Base-by-base conservation (phyloP, 2,888 invertebrate species). In the Netelia fuscicornis region DNA sequence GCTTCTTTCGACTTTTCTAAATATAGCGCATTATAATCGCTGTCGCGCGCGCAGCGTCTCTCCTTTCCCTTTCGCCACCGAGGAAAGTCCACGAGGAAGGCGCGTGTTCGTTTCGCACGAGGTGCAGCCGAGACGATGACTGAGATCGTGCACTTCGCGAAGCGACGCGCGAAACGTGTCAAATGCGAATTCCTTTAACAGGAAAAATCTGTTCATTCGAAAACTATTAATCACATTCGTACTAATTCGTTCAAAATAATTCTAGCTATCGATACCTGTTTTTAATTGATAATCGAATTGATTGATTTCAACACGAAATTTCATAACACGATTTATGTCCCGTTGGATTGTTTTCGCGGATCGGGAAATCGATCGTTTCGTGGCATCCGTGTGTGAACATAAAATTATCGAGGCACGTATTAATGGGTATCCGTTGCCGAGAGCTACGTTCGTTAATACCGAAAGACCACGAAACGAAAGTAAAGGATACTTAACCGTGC, bases 11-110 rank as follows among this genome's bases (percentile, higher is more conserved):
- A 71, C 75, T 74, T 78, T 65, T 78, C 52, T 62, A 37, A 37
- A 37, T 37, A 67, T 30, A 44, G 72, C 13, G 74, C 58, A 60
- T 60, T 62, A 74, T 62, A 64, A 37, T 48, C 60, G 44, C 37
- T 64, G 11, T n/a, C 58, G 30, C 67, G 17, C 44, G 60, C 25
- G 56, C 71, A 37, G 62, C 58, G 65, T 58, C 78, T 84, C 75
- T 85, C 87, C 84, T 87, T 87, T 87, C 86, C 85, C 87, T 84
- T 85, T 86, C 85, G 81, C 81, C 83, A 72, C n/a, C 13, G 71
- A 87, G 80, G 84, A 86, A 87, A 86, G 86, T 87, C 79, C 76
- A 81, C 81, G 84, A 78, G 64, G 68, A 84, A 83, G 71, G 64
- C 83, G 80, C 83, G 71, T 83, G 83, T 80, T 75, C 56, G 72